phyloP scores from a whole-genome alignment of 2,888 invertebrate genomes.

The Galerucella pusilla region DNA sequence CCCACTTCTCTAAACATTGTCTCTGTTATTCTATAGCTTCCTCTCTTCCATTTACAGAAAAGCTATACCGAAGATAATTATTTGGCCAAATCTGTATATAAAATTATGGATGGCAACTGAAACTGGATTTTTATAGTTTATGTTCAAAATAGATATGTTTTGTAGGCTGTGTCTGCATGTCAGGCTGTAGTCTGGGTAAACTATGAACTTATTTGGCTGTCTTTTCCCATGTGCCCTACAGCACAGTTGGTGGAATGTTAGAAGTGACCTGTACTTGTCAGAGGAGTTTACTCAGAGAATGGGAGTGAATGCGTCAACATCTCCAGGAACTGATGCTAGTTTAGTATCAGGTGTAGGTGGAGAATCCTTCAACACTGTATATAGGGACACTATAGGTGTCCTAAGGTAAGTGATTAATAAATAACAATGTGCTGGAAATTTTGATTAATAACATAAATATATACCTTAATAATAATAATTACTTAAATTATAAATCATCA shows the following conservation, averaged over 20 bases:
- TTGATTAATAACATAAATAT: neutral
- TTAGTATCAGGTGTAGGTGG: slow-evolving; percentile 49
- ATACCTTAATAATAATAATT: neutral
- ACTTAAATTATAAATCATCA: no score
- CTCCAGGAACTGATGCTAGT: slow-evolving; percentile 57
- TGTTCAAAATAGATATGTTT: slow-evolving; percentile 27
- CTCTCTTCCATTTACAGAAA: no score
- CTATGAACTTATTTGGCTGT: slow-evolving; percentile 71
- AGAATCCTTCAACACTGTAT: slow-evolving; percentile 57
- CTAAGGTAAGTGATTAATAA: slow-evolving; percentile 53
- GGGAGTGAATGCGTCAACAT: slow-evolving; percentile 64
- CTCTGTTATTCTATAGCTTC: no score
- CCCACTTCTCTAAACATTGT: no score
- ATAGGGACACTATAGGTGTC: slow-evolving; percentile 61
- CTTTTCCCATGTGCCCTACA: slow-evolving; percentile 71
- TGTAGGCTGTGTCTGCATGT: slow-evolving; percentile 61
- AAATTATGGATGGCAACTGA: neutral
- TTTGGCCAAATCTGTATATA: no score
- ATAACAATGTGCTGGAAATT: neutral
- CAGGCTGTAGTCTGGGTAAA: slow-evolving; percentile 70
- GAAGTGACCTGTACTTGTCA: slow-evolving; percentile 62
- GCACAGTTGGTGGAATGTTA: slow-evolving; percentile 67
- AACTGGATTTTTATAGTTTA: neutral
- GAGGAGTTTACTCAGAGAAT: slow-evolving; percentile 64
- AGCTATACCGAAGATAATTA: no score